A percentile compares a stretch with the other conserved stretches of the same genome.
phyloP scores from a whole-genome alignment of 1,140 invertebrate genomes.

The Pseudoatta argentina region DNA sequence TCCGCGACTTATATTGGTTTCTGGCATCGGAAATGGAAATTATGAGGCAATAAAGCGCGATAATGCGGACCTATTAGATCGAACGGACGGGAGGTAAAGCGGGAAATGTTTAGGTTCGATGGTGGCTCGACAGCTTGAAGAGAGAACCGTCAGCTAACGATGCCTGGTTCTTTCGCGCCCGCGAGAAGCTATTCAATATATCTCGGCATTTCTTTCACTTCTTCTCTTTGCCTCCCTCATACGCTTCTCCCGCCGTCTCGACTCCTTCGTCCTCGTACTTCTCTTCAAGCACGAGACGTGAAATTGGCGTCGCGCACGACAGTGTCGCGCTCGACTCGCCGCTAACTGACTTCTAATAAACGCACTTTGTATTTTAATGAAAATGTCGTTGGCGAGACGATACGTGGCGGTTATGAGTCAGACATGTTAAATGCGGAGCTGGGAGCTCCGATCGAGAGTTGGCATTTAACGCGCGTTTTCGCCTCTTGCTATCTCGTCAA shows the following conservation, averaged over 20 bases:
- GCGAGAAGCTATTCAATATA: constrained; percentile 43
- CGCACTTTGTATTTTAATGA: constrained; percentile 56
- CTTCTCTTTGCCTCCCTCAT: not conserved
- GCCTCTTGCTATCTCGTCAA: constrained; percentile 23
- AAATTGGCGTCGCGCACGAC: constrained; percentile 34
- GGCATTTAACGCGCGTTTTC: not conserved
- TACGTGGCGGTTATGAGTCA: constrained; percentile 39
- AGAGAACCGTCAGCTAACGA: constrained; percentile 59
- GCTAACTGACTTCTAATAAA: constrained; percentile 52
- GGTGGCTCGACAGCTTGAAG: constrained; percentile 30
- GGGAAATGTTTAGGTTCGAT: constrained; percentile 48
- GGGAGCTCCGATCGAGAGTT: not conserved
- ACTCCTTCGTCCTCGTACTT: not conserved
- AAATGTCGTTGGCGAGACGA: constrained; percentile 46
- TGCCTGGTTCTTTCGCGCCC: constrained; percentile 38
- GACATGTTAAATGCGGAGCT: constrained; percentile 35
- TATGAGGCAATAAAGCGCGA: constrained; percentile 71
- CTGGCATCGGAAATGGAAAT: constrained; percentile 68
- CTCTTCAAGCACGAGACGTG: not conserved
- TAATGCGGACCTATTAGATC: constrained; percentile 72
- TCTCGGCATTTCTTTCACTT: not conserved
- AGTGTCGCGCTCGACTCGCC: constrained; percentile 5
- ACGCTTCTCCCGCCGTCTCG: too few species aligned
- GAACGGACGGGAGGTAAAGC: constrained; percentile 51
- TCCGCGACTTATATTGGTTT: constrained; percentile 63